Evolutionary conservation across 2,113 vertebrate genomes (phyloP), one percentile per base, ranked within the genome.

Genomic region (Dicerorhinus sumatrensis): DNA sequence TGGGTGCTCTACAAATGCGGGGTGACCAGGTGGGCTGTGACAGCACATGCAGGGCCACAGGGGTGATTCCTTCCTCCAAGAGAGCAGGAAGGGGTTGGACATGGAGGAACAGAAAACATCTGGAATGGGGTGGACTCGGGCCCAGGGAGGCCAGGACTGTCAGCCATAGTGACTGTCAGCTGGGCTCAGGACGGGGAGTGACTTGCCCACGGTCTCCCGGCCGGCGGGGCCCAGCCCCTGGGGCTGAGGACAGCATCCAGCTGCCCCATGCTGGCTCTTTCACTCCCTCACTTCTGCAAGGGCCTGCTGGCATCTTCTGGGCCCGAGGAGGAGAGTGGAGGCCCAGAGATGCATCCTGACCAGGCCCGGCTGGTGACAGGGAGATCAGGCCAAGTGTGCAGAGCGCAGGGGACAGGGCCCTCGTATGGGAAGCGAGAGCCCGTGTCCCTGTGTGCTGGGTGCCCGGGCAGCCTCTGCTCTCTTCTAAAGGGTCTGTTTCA

Each of bases 11-110:
- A 9, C 5, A 27, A 39, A 8, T 56, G 36, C 7, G 7, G 58
- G 48, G 20, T 42, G 63, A 39, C 80, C 31, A 20, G 16, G 20
- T 33, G 16, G 4, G 80, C n/a, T 54, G 16, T 72, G 86, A 21
- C 39, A 17, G 5, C 21, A 16, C 1, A 1, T 23, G n/a, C 17
- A 14, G 33, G 3, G 9, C 1, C 3, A 29, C 14, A 2, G 8
- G 93, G 29, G 17, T 3, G n/a, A 65, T 54, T 58, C 85, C 20
- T 70, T 27, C 70, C 2, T 3, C 31, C 73, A 51, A 0, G 33
- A 11, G 60, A 13, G 31, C 16, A 85, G 62, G 14, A 20, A 23
- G 17, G 23, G n/a, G 16, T 54, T 51, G 9, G 5, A 56, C 46
- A 69, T 6, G 6, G 51, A 36, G 29, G 36, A 60, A 27, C 8